A percentile compares a stretch with the other conserved stretches of the same genome.
phyloP scores from a whole-genome alignment of 2,797 vertebrate genomes.

The Pelobates cultripes region DNA sequence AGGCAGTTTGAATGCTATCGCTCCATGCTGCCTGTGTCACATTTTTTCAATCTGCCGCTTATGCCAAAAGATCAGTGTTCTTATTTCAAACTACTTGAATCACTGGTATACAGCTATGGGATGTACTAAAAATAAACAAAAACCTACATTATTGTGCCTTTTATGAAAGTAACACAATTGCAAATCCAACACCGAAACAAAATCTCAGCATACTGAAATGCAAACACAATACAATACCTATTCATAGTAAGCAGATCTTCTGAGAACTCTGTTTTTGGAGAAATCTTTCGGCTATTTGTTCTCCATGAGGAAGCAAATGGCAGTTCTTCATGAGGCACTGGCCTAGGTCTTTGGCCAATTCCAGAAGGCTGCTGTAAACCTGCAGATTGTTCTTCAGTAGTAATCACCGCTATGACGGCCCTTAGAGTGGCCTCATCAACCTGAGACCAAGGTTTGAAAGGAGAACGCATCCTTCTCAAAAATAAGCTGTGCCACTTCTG shows the following conservation, averaged over 20 bases:
- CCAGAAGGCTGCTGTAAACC: constrained; percentile 92
- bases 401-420: constrained; percentile 82
- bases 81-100: too few species aligned
- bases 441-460: constrained; percentile 85
- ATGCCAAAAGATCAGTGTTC: too few species aligned
- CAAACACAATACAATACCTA: constrained; percentile 64
- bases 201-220: neutral
- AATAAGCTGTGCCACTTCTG: constrained; percentile 95
- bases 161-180: too few species aligned
- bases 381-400: constrained; percentile 81
- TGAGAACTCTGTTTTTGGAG: constrained; percentile 66
- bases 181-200: neutral
- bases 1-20: too few species aligned
- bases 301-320: constrained; percentile 69
- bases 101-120: too few species aligned
- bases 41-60: too few species aligned
- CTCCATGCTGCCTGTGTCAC: too few species aligned
- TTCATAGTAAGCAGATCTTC: constrained; percentile 67
- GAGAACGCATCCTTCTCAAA: constrained; percentile 81
- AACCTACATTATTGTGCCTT: too few species aligned
- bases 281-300: constrained; percentile 67
- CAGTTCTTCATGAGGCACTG: constrained; percentile 76
- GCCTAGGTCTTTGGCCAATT: constrained; percentile 89
- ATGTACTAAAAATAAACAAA: too few species aligned
- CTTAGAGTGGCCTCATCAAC: constrained; percentile 83